Evolutionary conservation across 1,140 invertebrate genomes (phyloP).

Genomic region (Panulirus ornatus): DNA sequence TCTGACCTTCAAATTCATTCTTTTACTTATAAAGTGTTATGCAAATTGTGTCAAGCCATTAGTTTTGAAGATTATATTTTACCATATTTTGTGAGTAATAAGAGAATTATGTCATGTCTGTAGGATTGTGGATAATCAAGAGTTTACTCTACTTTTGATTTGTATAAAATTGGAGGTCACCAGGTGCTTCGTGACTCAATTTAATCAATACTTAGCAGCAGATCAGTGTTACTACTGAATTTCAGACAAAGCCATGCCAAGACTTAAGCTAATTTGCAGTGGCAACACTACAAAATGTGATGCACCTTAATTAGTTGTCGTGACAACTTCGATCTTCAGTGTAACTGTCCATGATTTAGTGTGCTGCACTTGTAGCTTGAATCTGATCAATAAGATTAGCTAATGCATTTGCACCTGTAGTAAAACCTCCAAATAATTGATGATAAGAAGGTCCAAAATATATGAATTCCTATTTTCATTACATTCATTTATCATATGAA

Average conservation of each 20-base stretch:
- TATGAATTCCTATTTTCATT: too few relatives aligned
- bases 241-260: neutral
- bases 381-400: neutral
- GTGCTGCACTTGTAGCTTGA: neutral
- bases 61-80: too few relatives aligned
- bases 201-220: neutral
- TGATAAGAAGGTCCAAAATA: too few relatives aligned
- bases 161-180: neutral
- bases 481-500: too few relatives aligned
- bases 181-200: neutral
- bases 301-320: constrained; percentile 35
- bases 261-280: neutral
- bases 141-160: constrained; percentile 22
- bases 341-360: neutral
- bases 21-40: too few relatives aligned
- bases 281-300: constrained; percentile 16
- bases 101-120: too few relatives aligned
- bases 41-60: too few relatives aligned
- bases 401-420: neutral
- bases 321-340: neutral
- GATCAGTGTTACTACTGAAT: neutral
- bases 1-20: too few relatives aligned
- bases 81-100: too few relatives aligned
- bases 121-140: too few relatives aligned
- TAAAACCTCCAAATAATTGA: neutral